Conservation (phyloP, 2,888 invertebrate species). For the Meiosimyza platycephala region DNA sequence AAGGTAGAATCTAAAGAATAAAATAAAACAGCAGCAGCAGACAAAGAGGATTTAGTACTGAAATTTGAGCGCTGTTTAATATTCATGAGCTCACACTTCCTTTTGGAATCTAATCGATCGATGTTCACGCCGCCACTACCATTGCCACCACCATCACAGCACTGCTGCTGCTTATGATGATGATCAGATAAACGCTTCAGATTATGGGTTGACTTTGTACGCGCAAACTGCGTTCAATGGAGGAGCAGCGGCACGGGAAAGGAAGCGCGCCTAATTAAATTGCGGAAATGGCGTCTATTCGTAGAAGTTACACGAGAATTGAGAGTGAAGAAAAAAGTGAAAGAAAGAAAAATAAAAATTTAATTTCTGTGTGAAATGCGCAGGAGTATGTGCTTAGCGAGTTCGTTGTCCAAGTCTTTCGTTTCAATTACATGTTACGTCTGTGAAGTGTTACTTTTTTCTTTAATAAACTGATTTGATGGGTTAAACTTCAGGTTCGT, state of each 20-base stretch:
- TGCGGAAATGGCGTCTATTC: constrained; percentile 27
- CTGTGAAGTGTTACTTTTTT: no score
- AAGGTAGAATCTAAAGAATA: no score
- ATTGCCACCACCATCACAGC: not conserved
- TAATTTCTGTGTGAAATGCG: not conserved
- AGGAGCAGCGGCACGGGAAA: not conserved
- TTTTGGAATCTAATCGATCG: constrained; percentile 18
- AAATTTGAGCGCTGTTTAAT: constrained; percentile 21
- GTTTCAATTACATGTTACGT: no score
- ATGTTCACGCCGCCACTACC: constrained; percentile 1
- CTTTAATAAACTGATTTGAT: no score
- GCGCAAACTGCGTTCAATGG: not conserved
- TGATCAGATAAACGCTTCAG: constrained; percentile 7
- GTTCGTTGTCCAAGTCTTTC: no score
- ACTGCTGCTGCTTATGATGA: no score
- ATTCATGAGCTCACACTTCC: constrained; percentile 35
- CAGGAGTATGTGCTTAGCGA: no score
- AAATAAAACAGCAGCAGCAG: not conserved
- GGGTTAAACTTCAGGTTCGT: no score
- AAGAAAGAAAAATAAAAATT: not conserved
- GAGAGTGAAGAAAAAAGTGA: constrained; percentile 3
- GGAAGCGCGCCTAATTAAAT: constrained; percentile 30
- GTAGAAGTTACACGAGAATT: constrained; percentile 5
- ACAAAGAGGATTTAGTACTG: not conserved
- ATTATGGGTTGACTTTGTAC: not conserved